Evolutionary conservation across 1,140 invertebrate genomes (phyloP).

Genomic region (Dufourea novaeangliae): DNA sequence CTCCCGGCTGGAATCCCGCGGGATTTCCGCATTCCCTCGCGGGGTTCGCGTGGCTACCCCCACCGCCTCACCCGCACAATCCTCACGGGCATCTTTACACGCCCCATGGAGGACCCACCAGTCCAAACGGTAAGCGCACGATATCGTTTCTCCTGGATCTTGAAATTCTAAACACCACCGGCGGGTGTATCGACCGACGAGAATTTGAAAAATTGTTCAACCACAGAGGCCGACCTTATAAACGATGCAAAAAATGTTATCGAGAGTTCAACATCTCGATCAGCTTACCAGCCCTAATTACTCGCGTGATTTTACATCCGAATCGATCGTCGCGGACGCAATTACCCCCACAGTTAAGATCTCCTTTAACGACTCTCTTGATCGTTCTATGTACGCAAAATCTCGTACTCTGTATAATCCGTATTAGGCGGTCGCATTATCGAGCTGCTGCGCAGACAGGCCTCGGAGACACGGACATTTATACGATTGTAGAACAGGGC

Average conservation of each 20-base stretch:
- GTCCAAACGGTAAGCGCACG: constrained; percentile 77
- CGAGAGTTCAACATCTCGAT: background rate
- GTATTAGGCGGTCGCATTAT: background rate
- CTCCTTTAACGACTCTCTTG: constrained; percentile 2
- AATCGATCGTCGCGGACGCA: constrained; percentile 17
- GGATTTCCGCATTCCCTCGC: constrained; percentile 79
- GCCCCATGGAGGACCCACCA: constrained; percentile 77
- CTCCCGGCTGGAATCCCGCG: constrained; percentile 75
- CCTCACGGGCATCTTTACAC: constrained; percentile 79
- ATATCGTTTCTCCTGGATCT: background rate
- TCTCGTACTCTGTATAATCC: background rate
- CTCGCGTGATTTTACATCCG: constrained; percentile 29
- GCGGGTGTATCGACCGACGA: too few species aligned
- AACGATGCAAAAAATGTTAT: background rate
- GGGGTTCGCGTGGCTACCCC: constrained; percentile 79
- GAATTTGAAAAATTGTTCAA: background rate
- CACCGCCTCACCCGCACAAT: constrained; percentile 79
- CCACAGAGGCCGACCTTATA: background rate
- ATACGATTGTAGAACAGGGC: background rate
- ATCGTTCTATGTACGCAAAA: background rate
- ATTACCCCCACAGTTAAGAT: background rate
- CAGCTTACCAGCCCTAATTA: constrained; percentile 5
- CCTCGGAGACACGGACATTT: background rate
- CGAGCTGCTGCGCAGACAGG: too few species aligned
- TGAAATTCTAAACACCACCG: too few species aligned